These are phyloP conservation scores for Prietella phreatophila DNA, from an alignment of 2,113 vertebrate species.

Conservation along the genomic window DNA sequence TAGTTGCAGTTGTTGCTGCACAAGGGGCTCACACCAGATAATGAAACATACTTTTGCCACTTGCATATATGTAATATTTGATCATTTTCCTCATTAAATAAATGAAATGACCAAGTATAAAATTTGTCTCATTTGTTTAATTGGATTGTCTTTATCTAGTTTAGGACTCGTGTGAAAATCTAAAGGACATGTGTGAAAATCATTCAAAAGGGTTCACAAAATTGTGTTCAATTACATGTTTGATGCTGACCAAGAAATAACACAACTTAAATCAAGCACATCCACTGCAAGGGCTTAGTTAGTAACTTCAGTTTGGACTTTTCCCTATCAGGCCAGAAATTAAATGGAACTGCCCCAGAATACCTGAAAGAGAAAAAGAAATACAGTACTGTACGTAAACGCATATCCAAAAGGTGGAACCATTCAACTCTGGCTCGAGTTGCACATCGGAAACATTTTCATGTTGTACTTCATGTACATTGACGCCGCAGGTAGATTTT, in stretches of 20 bases:
- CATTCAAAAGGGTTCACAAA: no score
- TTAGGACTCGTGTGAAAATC: no score
- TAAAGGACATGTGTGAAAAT: no score
- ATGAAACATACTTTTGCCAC: no score
- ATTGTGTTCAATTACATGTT: not conserved
- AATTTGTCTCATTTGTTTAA: no score
- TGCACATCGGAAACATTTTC: slow-evolving; percentile 14
- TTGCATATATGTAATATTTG: no score
- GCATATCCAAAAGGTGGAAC: not conserved
- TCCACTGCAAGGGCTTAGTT: not conserved
- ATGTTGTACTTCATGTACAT: slow-evolving; percentile 8
- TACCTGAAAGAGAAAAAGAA: not conserved
- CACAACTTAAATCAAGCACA: no score
- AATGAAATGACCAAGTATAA: no score
- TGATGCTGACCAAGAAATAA: not conserved
- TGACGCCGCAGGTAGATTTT: slow-evolving; percentile 12
- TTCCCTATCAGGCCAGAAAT: not conserved
- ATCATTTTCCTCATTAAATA: no score
- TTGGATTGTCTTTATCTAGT: no score
- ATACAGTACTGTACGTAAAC: not conserved
- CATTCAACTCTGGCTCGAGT: not conserved
- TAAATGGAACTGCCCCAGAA: not conserved
- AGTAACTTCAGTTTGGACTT: not conserved
- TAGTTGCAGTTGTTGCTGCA: no score
- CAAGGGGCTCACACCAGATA: no score